Percentiles rank a stretch among this genome's conserved stretches.
These are phyloP conservation scores for Neoseiulus cucumeris DNA, from an alignment of 1,140 invertebrate species.

Conservation along the genomic window DNA sequence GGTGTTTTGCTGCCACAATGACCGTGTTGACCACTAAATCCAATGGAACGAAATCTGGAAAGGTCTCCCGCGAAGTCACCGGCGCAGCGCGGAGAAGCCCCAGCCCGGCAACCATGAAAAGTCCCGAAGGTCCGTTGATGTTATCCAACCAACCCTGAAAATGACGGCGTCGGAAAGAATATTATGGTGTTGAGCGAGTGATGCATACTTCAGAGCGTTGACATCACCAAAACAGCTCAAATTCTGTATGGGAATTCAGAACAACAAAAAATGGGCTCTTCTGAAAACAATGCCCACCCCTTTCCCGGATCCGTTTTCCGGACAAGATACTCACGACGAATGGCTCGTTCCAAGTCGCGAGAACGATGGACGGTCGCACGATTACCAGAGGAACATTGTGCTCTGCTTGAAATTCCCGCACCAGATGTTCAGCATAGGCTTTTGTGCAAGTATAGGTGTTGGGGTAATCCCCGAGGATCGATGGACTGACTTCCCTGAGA, in stretches of 20 bases:
- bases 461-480: conserved; percentile 43
- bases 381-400: conserved; percentile 43
- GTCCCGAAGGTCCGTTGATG: conserved; percentile 86
- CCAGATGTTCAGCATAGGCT: conserved; percentile 42
- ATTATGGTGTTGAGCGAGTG: not conserved
- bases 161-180: conserved; percentile 20
- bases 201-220: not conserved
- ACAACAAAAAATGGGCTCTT: too few species aligned
- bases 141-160: conserved; percentile 73
- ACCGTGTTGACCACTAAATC: conserved; percentile 72
- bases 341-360: conserved; percentile 78
- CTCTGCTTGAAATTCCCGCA: not conserved
- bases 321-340: conserved; percentile 32
- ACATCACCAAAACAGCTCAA: not conserved
- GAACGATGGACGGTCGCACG: conserved; percentile 77
- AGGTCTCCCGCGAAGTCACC: conserved; percentile 44
- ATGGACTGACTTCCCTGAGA: not conserved
- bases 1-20: conserved; percentile 53
- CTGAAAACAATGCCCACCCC: too few species aligned
- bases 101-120: conserved; percentile 54
- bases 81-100: conserved; percentile 33
- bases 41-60: conserved; percentile 82
- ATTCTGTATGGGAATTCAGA: too few species aligned
- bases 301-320: not conserved
- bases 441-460: conserved; percentile 76